phyloP scores from a whole-genome alignment of 2,888 invertebrate genomes.

The Eupithecia tripunctaria region DNA sequence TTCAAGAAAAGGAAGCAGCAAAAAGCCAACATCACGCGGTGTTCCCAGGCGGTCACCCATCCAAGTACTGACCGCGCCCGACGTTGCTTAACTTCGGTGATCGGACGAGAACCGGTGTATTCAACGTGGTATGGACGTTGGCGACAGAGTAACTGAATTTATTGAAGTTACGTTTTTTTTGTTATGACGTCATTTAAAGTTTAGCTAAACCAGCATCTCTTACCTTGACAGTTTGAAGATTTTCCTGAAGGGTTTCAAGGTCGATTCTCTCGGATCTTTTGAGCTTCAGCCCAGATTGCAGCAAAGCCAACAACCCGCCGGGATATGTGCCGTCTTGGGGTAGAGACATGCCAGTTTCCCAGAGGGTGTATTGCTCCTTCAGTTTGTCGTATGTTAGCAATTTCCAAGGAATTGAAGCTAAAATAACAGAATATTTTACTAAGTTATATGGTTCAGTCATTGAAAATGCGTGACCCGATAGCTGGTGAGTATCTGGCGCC shows the following conservation, averaged over 20 bases:
- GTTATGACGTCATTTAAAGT: neutral
- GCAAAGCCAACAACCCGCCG: conserved; percentile 65
- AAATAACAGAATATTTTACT: conserved; percentile 7
- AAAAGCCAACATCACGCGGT: conserved; percentile 73
- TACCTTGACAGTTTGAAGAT: conserved; percentile 70
- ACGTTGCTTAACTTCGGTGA: conserved; percentile 82
- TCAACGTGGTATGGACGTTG: conserved; percentile 77
- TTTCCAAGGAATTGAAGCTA: conserved; percentile 75
- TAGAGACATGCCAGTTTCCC: conserved; percentile 64
- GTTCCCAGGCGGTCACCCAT: conserved; percentile 81
- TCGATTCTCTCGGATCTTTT: conserved; percentile 59
- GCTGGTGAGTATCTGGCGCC: no score
- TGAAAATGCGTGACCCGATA: no score
- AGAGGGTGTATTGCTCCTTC: conserved; percentile 67
- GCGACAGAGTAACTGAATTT: conserved; percentile 26
- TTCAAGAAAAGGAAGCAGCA: conserved; percentile 37
- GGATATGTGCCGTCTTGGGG: conserved; percentile 75
- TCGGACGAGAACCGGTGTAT: conserved; percentile 81
- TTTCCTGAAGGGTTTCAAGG: conserved; percentile 59
- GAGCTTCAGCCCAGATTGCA: conserved; percentile 66
- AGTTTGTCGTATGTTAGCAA: conserved; percentile 65
- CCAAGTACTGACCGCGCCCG: conserved; percentile 81
- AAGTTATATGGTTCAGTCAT: neutral
- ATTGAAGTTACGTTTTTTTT: neutral
- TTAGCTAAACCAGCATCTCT: neutral